phyloP scores from a whole-genome alignment of 1,140 invertebrate genomes.

The Ips typographus region DNA sequence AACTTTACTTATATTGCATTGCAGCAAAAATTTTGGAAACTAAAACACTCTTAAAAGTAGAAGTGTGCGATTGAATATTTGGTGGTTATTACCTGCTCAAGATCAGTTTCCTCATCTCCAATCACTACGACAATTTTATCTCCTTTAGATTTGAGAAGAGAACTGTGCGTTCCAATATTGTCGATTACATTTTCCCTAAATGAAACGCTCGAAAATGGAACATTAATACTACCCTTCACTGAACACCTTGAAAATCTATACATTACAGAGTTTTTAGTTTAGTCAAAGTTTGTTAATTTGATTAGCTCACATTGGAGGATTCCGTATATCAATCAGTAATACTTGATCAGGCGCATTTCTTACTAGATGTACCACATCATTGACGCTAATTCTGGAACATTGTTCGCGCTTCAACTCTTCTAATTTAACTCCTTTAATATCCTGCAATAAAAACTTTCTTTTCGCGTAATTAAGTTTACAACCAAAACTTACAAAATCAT shows the following conservation, averaged over 20 bases:
- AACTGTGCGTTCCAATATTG: slow-evolving; percentile 64
- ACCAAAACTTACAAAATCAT: slow-evolving; percentile 19
- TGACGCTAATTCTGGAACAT: slow-evolving; percentile 79
- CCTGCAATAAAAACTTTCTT: slow-evolving; percentile 56
- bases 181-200: slow-evolving; percentile 65
- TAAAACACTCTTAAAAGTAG: slow-evolving; percentile 51
- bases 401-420: slow-evolving; percentile 70
- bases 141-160: slow-evolving; percentile 59
- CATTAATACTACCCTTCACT: slow-evolving; percentile 79
- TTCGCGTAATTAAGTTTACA: slow-evolving; percentile 20
- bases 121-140: slow-evolving; percentile 76
- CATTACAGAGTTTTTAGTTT: slow-evolving; percentile 36
- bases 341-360: slow-evolving; percentile 66
- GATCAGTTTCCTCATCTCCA: slow-evolving; percentile 73
- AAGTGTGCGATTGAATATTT: slow-evolving; percentile 23
- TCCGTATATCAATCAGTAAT: slow-evolving; percentile 75
- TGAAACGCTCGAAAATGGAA: slow-evolving; percentile 77
- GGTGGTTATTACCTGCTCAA: slow-evolving; percentile 62
- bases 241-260: slow-evolving; percentile 72
- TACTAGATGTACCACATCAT: slow-evolving; percentile 77
- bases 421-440: slow-evolving; percentile 68
- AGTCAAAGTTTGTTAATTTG: slow-evolving; percentile 18
- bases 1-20: slow-evolving; percentile 64
- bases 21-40: slow-evolving; percentile 73
- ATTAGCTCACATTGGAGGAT: slow-evolving; percentile 65